phyloP scores from a whole-genome alignment of 2,888 invertebrate genomes.

The Cataglyphis altisquamis region DNA sequence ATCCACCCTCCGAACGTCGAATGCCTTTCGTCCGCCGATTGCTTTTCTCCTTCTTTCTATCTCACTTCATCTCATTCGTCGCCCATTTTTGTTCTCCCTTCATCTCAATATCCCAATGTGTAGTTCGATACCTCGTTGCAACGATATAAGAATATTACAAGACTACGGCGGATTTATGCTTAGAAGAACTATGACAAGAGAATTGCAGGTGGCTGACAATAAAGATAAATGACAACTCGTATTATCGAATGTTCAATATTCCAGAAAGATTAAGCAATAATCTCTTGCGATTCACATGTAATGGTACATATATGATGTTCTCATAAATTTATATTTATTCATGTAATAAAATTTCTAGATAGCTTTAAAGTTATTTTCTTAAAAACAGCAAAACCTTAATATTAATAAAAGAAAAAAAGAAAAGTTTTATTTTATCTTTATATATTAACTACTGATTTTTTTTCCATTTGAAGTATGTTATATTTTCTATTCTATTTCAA shows the following conservation, averaged over 20 bases:
- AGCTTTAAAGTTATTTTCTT: background rate
- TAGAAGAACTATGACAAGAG: slow-evolving; percentile 38
- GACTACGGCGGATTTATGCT: slow-evolving; percentile 47
- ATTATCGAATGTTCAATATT: slow-evolving; percentile 14
- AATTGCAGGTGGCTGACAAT: slow-evolving; percentile 18
- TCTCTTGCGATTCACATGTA: slow-evolving; percentile 1
- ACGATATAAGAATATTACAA: slow-evolving; percentile 58
- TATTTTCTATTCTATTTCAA: background rate
- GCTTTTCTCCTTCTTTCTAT: slow-evolving; percentile 18
- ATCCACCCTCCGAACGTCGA: slow-evolving; percentile 66
- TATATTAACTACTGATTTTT: background rate
- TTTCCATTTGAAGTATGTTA: background rate
- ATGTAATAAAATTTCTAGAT: background rate
- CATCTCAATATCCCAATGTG: slow-evolving; percentile 33
- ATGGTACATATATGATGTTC: background rate
- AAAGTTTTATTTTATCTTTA: too few species aligned
- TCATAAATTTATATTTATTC: background rate
- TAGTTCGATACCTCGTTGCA: slow-evolving; percentile 48
- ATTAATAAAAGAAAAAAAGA: background rate
- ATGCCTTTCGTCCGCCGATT: slow-evolving; percentile 55
- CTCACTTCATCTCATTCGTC: slow-evolving; percentile 30
- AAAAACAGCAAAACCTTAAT: background rate
- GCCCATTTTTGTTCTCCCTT: slow-evolving; percentile 41
- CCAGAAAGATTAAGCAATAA: slow-evolving; percentile 20
- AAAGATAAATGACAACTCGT: slow-evolving; percentile 46